Evolutionary conservation across 2,113 vertebrate species (phyloP).

Genomic region (Oryzias curvinotus): DNA sequence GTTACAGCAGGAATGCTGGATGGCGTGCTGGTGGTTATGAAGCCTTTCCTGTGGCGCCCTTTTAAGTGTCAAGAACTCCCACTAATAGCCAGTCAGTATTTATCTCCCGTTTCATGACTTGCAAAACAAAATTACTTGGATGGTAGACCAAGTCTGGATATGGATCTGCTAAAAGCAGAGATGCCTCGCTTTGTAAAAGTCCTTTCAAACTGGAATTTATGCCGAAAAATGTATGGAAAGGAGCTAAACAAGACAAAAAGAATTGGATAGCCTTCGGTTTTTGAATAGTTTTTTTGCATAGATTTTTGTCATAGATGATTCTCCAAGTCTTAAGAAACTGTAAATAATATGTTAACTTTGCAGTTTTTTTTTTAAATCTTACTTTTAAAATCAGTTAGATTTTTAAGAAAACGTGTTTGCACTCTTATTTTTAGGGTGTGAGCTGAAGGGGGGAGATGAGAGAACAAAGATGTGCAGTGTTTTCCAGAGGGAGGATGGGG

Average conservation of each 20-base stretch:
- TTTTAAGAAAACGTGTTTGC: slow-evolving; percentile 30
- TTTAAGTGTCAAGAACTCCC: slow-evolving; percentile 24
- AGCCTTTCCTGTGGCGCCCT: slow-evolving; percentile 46
- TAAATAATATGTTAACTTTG: slow-evolving; percentile 35
- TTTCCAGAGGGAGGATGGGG: slow-evolving; percentile 70
- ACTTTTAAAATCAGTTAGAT: slow-evolving; percentile 43
- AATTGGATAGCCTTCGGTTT: too few relatives aligned
- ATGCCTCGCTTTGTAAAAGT: too few relatives aligned
- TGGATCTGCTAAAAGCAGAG: too few relatives aligned
- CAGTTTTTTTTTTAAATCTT: slow-evolving; percentile 29
- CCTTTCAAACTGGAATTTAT: too few relatives aligned
- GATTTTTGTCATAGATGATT: slow-evolving; percentile 49
- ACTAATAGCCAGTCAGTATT: slow-evolving; percentile 2
- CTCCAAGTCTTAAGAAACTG: slow-evolving; percentile 26
- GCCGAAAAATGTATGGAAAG: too few relatives aligned
- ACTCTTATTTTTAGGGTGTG: slow-evolving; percentile 56
- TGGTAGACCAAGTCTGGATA: slow-evolving; percentile 4
- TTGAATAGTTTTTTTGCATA: slow-evolving; percentile 18
- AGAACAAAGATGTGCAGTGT: slow-evolving; percentile 79
- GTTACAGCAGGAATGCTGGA: slow-evolving; percentile 28
- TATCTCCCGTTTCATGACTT: slow-evolving; percentile 3
- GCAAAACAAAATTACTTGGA: slow-evolving; percentile 24
- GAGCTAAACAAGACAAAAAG: too few relatives aligned
- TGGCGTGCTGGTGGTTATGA: slow-evolving; percentile 32
- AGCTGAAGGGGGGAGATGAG: slow-evolving; percentile 36